Evolutionary conservation across 2,888 invertebrate genomes (phyloP).

Genomic region (Agapetus fuscipes): DNA sequence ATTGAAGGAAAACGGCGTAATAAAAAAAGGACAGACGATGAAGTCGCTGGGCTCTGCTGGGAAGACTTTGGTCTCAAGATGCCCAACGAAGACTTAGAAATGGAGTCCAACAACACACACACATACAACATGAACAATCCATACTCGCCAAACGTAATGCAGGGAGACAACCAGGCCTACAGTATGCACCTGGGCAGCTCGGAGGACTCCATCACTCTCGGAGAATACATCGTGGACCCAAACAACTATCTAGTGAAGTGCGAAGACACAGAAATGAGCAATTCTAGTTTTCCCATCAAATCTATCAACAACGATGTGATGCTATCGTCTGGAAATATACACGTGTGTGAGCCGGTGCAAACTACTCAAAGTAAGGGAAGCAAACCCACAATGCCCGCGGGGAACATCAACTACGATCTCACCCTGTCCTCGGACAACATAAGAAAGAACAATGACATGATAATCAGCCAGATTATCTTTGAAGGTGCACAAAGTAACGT

Average conservation of each 20-base stretch:
- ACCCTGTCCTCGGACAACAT: conserved; percentile 4
- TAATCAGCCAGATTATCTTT: conserved; percentile 9
- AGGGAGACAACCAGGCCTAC: too few relatives aligned
- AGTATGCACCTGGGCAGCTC: too few relatives aligned
- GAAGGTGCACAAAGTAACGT: neutral
- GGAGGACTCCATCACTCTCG: too few relatives aligned
- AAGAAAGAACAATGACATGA: conserved; percentile 8
- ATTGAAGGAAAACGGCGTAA: too few relatives aligned
- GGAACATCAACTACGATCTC: neutral
- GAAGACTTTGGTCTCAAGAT: neutral
- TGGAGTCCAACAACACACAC: too few relatives aligned
- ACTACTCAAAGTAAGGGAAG: neutral
- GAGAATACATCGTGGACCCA: too few relatives aligned
- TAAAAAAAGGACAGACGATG: neutral
- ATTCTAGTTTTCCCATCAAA: too few relatives aligned
- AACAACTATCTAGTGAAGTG: too few relatives aligned
- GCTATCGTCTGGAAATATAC: neutral
- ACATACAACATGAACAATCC: too few relatives aligned
- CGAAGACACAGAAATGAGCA: too few relatives aligned
- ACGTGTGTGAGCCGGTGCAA: neutral
- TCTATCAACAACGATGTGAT: conserved; percentile 2
- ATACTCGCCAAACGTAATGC: too few relatives aligned
- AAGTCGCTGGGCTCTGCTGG: neutral
- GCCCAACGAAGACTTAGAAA: neutral
- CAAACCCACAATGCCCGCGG: neutral